phyloP scores from a whole-genome alignment of 2,113 vertebrate species.

The Addax nasomaculatus region DNA sequence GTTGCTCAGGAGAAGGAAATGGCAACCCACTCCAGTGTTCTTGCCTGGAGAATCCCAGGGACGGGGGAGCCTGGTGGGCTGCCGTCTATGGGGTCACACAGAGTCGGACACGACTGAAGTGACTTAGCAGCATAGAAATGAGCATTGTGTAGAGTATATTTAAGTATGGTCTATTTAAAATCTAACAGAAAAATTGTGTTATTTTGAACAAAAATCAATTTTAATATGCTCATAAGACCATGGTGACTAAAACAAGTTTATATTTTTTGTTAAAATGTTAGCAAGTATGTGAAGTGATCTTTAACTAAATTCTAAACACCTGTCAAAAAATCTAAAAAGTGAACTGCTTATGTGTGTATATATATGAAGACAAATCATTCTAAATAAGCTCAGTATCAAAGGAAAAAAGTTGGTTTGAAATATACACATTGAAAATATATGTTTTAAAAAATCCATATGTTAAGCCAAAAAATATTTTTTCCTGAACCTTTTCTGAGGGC shows the following conservation, averaged over 20 bases:
- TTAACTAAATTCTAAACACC: conserved; percentile 27
- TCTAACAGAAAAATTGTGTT: neutral
- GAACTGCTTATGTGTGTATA: neutral
- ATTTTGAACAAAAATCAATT: conserved; percentile 16
- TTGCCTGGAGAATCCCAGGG: too few species aligned
- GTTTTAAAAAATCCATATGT: neutral
- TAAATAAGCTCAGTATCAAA: conserved; percentile 5
- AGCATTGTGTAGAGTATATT: neutral
- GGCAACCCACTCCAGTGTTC: too few species aligned
- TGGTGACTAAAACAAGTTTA: neutral
- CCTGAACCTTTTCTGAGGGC: conserved; percentile 11
- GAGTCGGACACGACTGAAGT: too few species aligned
- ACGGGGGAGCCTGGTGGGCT: too few species aligned
- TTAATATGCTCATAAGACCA: neutral
- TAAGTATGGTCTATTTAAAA: neutral
- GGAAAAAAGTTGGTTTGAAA: neutral
- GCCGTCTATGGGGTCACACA: too few species aligned
- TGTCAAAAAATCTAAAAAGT: conserved; percentile 12
- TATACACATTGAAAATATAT: neutral
- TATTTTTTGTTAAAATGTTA: conserved; percentile 10
- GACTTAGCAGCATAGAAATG: neutral
- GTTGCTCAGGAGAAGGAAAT: neutral
- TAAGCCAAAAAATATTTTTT: neutral
- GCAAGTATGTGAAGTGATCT: neutral
- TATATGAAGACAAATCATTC: neutral